Evolutionary conservation across 2,113 vertebrate species (phyloP), one percentile per base, ranked within the genome.

Genomic region (Penelope pileata): DNA sequence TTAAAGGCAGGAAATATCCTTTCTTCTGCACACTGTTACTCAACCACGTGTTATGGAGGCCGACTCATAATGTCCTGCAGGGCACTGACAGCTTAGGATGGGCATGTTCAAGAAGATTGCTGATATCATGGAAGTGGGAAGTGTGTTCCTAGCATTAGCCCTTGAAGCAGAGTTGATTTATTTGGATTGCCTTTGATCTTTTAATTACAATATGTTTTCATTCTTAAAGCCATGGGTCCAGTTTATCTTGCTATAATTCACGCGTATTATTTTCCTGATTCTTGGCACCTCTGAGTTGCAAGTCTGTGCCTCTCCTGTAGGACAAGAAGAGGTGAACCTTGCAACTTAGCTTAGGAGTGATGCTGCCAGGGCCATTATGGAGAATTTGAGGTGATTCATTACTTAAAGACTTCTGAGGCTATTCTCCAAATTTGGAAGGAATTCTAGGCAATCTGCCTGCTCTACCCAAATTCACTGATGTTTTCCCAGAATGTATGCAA

Each of bases 301-400:
- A 87, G 94, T 96, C 72, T 93, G 76, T 87, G 85, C 83, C 88
- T 76, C 81, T 96, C 85, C 95, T 94, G 84, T 14, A 40, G 92
- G 80, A 91, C 59, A 6, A 91, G 84, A 59, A 85, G 83, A 96
- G 88, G 80, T 95, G 96, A 98, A 96, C 95, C 96, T 82, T 96
- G 93, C 73, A 40, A 79, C 86, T 95, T 94, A 96, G 96, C 93
- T 91, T 63, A 63, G 62, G 88, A 97, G 93, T 42, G 6, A 84
- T 90, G 73, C 94, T 93, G 72, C 91, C 73, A n/a, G 27, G 45
- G 87, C 90, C 85, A 56, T 94, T 87, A 73, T 51, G 90, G 84
- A 96, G 96, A 96, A 97, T 94, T 91, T 38, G 88, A 86, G 74
- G 81, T 88, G 82, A 84, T 89, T 96, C 94, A 91, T 95, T 90